phyloP scores from a whole-genome alignment of 2,888 invertebrate species.

The Alviniconcha strummeri region DNA sequence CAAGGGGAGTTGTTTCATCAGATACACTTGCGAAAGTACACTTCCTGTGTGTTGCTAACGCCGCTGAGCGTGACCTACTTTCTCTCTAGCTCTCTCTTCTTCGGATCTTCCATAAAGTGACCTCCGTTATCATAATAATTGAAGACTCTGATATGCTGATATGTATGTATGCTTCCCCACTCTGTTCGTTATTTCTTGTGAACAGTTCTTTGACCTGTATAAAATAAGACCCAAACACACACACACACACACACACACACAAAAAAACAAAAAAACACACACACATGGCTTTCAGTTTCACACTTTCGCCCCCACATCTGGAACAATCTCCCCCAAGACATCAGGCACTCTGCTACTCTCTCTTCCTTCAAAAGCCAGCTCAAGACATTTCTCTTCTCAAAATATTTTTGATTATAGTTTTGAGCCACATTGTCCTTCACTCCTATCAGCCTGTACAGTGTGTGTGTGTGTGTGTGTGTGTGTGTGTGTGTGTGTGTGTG shows the following conservation, averaged over 20 bases:
- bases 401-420: not conserved
- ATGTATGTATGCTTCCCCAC: not conserved
- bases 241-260: too few relatives aligned
- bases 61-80: constrained; percentile 24
- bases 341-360: not conserved
- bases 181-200: too few relatives aligned
- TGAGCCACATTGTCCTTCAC: not conserved
- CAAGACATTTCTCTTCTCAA: not conserved
- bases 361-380: too few relatives aligned
- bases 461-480: constrained; percentile 1
- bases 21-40: constrained; percentile 1
- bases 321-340: not conserved
- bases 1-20: not conserved
- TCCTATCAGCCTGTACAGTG: not conserved
- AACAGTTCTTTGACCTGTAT: not conserved
- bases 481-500: constrained; percentile 10
- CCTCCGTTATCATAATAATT: not conserved
- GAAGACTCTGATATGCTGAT: not conserved
- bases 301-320: not conserved
- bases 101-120: not conserved
- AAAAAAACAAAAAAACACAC: not conserved
- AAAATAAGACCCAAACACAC: not conserved
- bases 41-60: constrained; percentile 35
- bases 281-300: not conserved
- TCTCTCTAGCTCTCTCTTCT: not conserved